phyloP scores from a whole-genome alignment of 2,113 vertebrate species.

The Ia io region DNA sequence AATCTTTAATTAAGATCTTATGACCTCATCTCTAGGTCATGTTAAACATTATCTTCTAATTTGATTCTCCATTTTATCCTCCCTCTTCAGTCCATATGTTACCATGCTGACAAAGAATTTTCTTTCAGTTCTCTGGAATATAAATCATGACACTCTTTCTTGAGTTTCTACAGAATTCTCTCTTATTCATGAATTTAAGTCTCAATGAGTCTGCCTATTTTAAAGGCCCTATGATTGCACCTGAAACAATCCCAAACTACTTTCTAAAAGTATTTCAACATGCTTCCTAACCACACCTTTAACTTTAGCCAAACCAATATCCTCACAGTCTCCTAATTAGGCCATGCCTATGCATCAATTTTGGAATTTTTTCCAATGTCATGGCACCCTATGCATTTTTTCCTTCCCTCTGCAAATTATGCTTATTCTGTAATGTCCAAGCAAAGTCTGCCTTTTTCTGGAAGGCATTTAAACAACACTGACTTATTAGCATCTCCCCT shows the following conservation, averaged over 20 bases:
- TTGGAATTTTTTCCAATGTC: neutral
- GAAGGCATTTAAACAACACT: neutral
- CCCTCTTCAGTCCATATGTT: neutral
- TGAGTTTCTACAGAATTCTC: neutral
- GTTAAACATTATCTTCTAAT: neutral
- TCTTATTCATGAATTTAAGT: neutral
- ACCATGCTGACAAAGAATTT: neutral
- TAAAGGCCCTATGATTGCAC: neutral
- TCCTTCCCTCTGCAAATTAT: neutral
- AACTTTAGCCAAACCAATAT: neutral
- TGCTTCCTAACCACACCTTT: neutral
- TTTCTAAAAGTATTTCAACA: neutral
- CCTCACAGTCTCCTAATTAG: neutral
- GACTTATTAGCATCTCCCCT: neutral
- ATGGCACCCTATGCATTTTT: neutral
- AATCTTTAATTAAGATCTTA: neutral
- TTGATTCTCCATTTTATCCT: neutral
- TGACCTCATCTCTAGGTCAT: neutral
- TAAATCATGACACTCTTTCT: neutral
- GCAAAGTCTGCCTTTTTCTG: neutral
- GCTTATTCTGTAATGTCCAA: neutral
- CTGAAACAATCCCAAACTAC: neutral
- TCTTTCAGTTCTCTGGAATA: neutral
- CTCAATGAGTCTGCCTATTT: neutral
- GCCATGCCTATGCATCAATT: neutral